A percentile compares a stretch with the other conserved stretches of the same genome.
phyloP scores from a whole-genome alignment of 2,113 vertebrate genomes.

The Heteronetta atricapilla region DNA sequence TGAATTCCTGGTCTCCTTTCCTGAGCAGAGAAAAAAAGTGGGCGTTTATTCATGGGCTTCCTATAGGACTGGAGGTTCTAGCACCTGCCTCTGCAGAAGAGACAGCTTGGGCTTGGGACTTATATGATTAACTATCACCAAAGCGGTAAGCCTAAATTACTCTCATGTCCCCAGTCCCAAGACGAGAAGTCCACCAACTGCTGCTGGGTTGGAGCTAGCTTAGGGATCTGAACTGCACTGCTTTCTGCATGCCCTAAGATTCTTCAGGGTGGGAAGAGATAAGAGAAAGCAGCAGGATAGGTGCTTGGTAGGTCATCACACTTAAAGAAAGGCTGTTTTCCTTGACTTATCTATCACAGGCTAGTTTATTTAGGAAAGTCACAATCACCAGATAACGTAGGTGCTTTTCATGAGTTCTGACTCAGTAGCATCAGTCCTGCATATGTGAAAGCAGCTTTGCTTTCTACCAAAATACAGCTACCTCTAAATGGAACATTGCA shows the following conservation, averaged over 20 bases:
- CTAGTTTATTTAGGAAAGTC: not conserved
- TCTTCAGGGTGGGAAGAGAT: accelerated
- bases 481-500: not conserved
- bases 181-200: too few species aligned
- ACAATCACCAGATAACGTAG: accelerated
- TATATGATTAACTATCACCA: too few species aligned
- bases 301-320: accelerated
- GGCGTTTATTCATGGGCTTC: not conserved
- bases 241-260: accelerated
- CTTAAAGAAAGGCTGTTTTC: not conserved
- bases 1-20: not conserved
- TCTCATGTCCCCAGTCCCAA: not conserved
- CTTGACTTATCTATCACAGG: not conserved
- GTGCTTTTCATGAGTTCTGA: not conserved
- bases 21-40: not conserved
- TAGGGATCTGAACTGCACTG: not conserved
- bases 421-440: accelerated
- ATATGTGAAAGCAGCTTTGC: not conserved
- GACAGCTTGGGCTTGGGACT: not conserved
- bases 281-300: too few species aligned
- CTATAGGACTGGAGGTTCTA: accelerated
- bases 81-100: not conserved
- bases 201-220: not conserved
- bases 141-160: not conserved
- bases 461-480: not conserved